Evolutionary conservation across 2,113 vertebrate genomes (phyloP), one percentile per base, ranked within the genome.

Genomic region (Laticauda colubrina): DNA sequence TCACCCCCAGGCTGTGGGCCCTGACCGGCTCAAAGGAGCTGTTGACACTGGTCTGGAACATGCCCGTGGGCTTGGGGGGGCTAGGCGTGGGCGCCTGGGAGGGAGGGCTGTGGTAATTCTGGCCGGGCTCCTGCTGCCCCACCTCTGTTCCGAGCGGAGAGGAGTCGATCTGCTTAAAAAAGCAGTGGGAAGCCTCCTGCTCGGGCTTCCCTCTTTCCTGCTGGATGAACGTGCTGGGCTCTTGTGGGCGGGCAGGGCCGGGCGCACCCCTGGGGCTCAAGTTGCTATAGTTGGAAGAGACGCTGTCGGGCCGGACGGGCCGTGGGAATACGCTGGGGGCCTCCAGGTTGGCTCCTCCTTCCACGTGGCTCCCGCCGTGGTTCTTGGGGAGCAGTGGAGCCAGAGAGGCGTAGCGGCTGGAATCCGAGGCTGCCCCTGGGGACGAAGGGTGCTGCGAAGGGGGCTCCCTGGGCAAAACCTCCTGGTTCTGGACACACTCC

Each of bases 1-100:
- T 98, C 43, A 99, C 96, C 3, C 98, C 98, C 14, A 99, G 97
- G 0, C 97, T 95, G 6, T 99, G 98, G 2, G 99, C 98, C 29
- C 98, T 98, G 85, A 99, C 99, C 0, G 99, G 99, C 94, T 99
- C 99, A 64, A 99, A 99, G 21, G 98, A 99, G 94, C 99, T 99
- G 94, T 99, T 99, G 51, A 98, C 98, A 92, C 99, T 99, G 23
- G 99, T 98, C 95, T 99, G 99, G 94, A 99, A 99, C 5, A 98
- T 95, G 24, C 99, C 99, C 0, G 98, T 99, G 4, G 99, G 99
- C 94, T 99, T 99, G 0, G 99, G 99, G n/a, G 99, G 99, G 90
- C 99, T 99, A 0, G 99, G 99, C 24, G 99, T 98, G 21, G 98
- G 97, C 64, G 97, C 96, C 55, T 98, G 98, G 29, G 98, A 96